Conservation (phyloP, 2,797 vertebrate species). For the Neopelma chrysocephalum region DNA sequence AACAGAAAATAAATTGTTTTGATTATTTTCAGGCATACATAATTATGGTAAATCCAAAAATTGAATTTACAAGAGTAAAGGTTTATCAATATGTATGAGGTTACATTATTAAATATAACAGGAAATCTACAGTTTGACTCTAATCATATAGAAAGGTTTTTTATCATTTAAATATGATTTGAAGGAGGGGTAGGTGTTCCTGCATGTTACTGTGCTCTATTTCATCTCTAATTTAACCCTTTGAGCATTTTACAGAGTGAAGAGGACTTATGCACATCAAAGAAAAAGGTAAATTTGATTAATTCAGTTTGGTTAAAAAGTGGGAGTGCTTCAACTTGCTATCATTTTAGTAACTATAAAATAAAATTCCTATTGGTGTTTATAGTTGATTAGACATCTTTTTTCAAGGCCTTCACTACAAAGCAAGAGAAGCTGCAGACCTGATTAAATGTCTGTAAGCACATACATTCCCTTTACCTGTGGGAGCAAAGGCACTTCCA, state of each 20-base stretch:
- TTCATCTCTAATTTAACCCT: conserved; percentile 69
- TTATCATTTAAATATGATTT: conserved; percentile 62
- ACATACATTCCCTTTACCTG: neutral
- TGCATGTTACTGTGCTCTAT: neutral
- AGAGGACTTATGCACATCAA: neutral
- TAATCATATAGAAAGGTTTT: conserved; percentile 37
- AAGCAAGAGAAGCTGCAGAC: neutral
- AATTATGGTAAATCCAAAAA: conserved; percentile 54
- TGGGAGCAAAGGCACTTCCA: neutral
- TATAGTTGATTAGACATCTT: neutral
- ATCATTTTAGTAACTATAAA: neutral
- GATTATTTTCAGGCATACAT: conserved; percentile 60
- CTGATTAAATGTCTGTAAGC: neutral
- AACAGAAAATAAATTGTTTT: conserved; percentile 57
- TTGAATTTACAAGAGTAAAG: conserved; percentile 59
- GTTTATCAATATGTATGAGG: conserved; percentile 67
- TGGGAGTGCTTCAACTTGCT: neutral
- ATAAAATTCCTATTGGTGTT: neutral
- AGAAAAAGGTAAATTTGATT: conserved; percentile 26
- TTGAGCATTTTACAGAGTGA: conserved; percentile 49
- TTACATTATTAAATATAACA: conserved; percentile 65
- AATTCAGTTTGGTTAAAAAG: conserved; percentile 13
- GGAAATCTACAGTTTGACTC: conserved; percentile 44
- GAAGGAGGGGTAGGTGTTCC: neutral
- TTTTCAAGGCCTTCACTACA: neutral